Evolutionary conservation across 2,113 vertebrate genomes (phyloP), one percentile per base, ranked within the genome.

Genomic region (Microcebus griseorufus): DNA sequence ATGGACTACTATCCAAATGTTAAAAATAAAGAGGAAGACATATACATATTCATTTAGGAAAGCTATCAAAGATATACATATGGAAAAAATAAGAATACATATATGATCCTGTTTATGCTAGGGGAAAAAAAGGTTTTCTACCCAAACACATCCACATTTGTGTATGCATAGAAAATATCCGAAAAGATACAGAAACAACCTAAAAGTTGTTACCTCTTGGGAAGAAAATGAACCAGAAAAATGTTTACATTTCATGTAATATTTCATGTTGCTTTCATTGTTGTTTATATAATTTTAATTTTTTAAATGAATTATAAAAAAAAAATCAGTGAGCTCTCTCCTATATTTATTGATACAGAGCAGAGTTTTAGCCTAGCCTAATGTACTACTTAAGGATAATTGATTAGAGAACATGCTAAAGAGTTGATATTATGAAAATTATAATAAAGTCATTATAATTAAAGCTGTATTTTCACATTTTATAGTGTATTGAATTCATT

Each of bases 341-440:
- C 62, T 85, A 48, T 48, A 85, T 51, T 67, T 42, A 85, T 13
- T 39, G 42, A 84, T 14, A 84, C 29, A 84, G 5, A 80, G 32
- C 17, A 65, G 17, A 67, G 20, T 51, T 48, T 34, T 85, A 67
- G 62, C 60, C 42, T 67, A 84, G 42, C 14, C 48, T 53, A 69
- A 86, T 9, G 48, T 53, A 25, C 34, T 69, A 37, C 8, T 37
- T 70, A 75, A 42, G 17, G 62, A 85, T 67, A 32, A 78, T 22
- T 78, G 9, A 79, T n/a, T 79, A 62, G 11, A 34, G 51, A 93
- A 96, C 62, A 93, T n/a, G 42, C 45, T 69, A 83, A 60, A 27
- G n/a, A 89, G 53, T 75, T 93, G 16, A 69, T 62, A 53, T 65
- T 88, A 82, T 91, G 22, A 92, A 96, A 92, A 90, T 51, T 73